Percentiles rank a stretch among this genome's conserved stretches.
These are phyloP conservation scores for Diglossa cyanea DNA, from an alignment of 2,797 vertebrate species.

Conservation along the genomic window DNA sequence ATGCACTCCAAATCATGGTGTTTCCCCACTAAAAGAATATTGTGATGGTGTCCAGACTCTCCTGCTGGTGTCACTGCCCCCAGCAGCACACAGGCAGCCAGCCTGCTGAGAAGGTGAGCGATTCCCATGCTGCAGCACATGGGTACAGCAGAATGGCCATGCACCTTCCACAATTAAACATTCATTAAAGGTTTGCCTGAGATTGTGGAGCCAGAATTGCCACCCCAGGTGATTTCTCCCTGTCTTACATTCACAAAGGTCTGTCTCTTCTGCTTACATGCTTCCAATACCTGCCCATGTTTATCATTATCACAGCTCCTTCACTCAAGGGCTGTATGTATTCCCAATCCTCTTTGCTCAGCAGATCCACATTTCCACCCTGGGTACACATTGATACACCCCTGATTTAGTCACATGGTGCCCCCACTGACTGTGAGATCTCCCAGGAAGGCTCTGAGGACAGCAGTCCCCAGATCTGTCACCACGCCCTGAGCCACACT, in stretches of 20 bases:
- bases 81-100: neutral
- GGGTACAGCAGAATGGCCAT: fast-evolving
- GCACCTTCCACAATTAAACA: neutral
- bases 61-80: neutral
- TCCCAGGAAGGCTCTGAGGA: neutral
- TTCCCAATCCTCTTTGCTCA: neutral
- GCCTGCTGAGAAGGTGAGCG: neutral
- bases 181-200: neutral
- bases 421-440: neutral
- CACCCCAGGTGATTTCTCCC: neutral
- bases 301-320: neutral
- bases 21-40: neutral
- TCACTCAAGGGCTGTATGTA: neutral
- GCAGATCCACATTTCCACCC: neutral
- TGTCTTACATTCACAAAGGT: neutral
- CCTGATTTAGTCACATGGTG: neutral
- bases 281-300: neutral
- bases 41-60: neutral
- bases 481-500: fast-evolving
- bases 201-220: neutral
- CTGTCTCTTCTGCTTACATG: neutral
- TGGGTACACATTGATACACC: fast-evolving
- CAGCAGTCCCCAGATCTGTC: neutral
- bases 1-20: neutral
- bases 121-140: neutral